Conservation (phyloP, 2,113 vertebrate genomes). For the Hippocampus zosterae region DNA sequence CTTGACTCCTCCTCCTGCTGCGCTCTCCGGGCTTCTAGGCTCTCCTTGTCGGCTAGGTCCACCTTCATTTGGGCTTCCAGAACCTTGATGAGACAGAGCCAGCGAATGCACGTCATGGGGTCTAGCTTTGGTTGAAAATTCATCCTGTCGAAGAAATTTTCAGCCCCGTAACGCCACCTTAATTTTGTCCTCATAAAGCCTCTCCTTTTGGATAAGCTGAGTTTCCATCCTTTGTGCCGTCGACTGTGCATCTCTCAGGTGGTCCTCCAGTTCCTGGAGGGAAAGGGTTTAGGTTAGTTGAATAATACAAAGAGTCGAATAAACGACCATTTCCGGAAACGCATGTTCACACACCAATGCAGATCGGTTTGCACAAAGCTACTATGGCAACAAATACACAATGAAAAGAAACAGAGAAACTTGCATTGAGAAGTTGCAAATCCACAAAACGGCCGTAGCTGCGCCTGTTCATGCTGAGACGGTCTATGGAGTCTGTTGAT, state of each 20-base stretch:
- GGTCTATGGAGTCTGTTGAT: slow-evolving; percentile 7
- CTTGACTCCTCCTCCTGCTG: slow-evolving; percentile 89
- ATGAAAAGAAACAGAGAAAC: slow-evolving; percentile 23
- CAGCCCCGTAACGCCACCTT: slow-evolving; percentile 67
- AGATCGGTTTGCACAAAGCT: not conserved
- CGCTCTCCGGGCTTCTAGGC: slow-evolving; percentile 83
- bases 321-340: not conserved
- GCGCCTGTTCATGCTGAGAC: slow-evolving; percentile 45
- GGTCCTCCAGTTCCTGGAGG: slow-evolving; percentile 91
- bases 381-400: not conserved
- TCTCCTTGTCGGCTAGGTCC: slow-evolving; percentile 91
- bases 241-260: slow-evolving; percentile 89
- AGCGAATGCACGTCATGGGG: not conserved
- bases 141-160: not conserved
- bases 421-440: slow-evolving; percentile 62
- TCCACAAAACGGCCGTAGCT: slow-evolving; percentile 40
- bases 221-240: slow-evolving; percentile 93
- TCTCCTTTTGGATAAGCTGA: slow-evolving; percentile 93
- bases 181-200: slow-evolving; percentile 94
- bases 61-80: slow-evolving; percentile 95
- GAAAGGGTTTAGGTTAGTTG: slow-evolving; percentile 13
- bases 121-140: not conserved
- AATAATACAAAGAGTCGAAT: not conserved
- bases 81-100: slow-evolving; percentile 70
- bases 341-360: not conserved